phyloP scores from a whole-genome alignment of 2,113 vertebrate genomes.

The Rhombomys opimus region DNA sequence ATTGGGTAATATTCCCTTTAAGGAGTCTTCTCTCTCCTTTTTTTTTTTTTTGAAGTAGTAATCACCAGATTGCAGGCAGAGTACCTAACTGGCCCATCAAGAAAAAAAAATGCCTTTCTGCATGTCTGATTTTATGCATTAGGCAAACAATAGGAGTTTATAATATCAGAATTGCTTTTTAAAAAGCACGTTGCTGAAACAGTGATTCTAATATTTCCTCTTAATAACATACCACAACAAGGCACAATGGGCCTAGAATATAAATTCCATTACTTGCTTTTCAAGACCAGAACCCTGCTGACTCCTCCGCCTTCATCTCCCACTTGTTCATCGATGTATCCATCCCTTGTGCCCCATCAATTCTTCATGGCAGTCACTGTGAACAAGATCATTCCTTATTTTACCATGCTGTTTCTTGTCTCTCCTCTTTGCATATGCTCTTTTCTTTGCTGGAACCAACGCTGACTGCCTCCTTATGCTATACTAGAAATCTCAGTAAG shows the following conservation, averaged over 20 bases:
- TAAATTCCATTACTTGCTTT: not conserved
- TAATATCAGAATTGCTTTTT: not conserved
- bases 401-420: not conserved
- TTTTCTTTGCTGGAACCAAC: not conserved
- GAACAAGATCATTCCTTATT: not conserved
- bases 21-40: not conserved
- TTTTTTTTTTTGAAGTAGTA: not conserved
- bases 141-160: not conserved
- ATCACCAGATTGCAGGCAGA: not conserved
- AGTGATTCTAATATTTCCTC: conserved; percentile 3
- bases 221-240: not conserved
- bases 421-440: not conserved
- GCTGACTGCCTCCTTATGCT: not conserved
- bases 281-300: not conserved
- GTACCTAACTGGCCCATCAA: not conserved
- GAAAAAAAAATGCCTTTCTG: conserved; percentile 19
- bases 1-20: not conserved
- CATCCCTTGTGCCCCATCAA: not conserved
- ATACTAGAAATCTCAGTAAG: not conserved
- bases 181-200: not conserved
- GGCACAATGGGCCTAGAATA: not conserved
- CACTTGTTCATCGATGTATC: not conserved
- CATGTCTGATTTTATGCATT: not conserved
- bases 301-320: not conserved
- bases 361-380: not conserved